Conservation (phyloP, 2,113 vertebrate genomes). For the Corydoras sp. region DNA sequence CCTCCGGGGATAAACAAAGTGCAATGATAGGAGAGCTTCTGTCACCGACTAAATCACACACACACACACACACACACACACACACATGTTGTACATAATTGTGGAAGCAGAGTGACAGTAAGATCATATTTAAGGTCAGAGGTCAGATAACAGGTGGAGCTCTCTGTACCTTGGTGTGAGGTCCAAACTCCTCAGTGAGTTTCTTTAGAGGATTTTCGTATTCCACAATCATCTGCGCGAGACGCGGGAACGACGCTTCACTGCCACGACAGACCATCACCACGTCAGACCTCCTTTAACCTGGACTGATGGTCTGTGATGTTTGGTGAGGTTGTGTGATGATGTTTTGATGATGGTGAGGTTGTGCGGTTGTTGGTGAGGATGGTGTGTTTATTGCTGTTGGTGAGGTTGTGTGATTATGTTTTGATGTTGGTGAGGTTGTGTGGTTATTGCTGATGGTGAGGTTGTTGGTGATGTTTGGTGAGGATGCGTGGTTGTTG, state of each 20-base stretch:
- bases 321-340: no score
- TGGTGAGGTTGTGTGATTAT: not conserved
- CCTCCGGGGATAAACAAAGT: slow-evolving; percentile 75
- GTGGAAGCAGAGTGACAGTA: not conserved
- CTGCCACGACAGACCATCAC: slow-evolving; percentile 53
- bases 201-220: slow-evolving; percentile 89
- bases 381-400: no score
- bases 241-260: slow-evolving; percentile 77
- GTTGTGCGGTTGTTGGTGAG: no score
- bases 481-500: no score
- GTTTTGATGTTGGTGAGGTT: no score
- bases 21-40: slow-evolving; percentile 77
- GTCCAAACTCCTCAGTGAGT: slow-evolving; percentile 86
- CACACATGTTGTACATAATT: not conserved
- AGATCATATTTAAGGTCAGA: not conserved
- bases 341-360: no score
- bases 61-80: slow-evolving; percentile 19
- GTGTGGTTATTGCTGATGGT: not conserved
- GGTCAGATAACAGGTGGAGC: not conserved
- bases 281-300: not conserved
- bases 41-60: slow-evolving; percentile 72
- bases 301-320: not conserved
- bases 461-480: not conserved
- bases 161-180: slow-evolving; percentile 79
- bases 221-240: slow-evolving; percentile 87